These are phyloP conservation scores for Conger conger DNA, from an alignment of 2,113 vertebrate genomes.

Conservation along the genomic window DNA sequence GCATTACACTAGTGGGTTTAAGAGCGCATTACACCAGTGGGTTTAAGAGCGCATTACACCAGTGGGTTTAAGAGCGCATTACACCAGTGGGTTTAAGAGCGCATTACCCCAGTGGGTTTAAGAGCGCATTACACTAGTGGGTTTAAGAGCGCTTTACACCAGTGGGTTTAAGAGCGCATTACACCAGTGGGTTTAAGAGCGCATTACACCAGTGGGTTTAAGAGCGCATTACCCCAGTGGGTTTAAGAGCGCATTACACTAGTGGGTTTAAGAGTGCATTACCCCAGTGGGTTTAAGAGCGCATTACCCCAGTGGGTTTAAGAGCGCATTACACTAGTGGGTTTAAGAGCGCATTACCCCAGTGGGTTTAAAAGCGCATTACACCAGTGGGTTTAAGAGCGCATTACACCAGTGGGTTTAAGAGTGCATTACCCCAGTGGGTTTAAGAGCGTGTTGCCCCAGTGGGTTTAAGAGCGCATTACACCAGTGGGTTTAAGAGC, in stretches of 20 bases:
- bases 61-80: too few species aligned
- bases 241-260: too few species aligned
- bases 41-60: neutral
- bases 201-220: neutral
- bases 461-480: neutral
- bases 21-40: neutral
- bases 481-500: too few species aligned
- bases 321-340: too few species aligned
- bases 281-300: neutral
- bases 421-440: neutral
- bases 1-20: neutral
- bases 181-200: too few species aligned
- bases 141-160: too few species aligned
- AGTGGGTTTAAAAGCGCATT: too few species aligned
- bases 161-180: neutral
- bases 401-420: neutral
- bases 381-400: neutral
- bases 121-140: neutral
- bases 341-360: neutral
- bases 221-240: neutral
- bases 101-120: neutral
- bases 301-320: neutral
- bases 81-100: neutral
- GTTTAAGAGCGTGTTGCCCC: too few species aligned
- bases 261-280: neutral